phyloP scores from a whole-genome alignment of 2,888 invertebrate genomes.

The Tanytarsus gracilentus region DNA sequence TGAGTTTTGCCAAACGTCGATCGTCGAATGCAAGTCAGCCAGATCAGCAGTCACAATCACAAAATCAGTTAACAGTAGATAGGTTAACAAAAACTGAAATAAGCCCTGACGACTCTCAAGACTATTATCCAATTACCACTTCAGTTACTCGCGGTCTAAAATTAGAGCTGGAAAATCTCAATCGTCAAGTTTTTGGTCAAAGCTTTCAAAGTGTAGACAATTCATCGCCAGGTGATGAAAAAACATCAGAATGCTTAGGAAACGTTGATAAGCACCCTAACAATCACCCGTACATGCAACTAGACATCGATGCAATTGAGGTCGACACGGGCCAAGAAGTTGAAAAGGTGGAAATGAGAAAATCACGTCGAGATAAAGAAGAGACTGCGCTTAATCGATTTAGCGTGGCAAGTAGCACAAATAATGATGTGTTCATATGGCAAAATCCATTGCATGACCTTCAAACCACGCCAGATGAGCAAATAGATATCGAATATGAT shows the following conservation, averaged over 20 bases:
- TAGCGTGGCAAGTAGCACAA: constrained; percentile 37
- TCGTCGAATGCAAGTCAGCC: constrained; percentile 41
- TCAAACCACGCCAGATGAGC: constrained; percentile 59
- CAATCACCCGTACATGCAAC: constrained; percentile 3
- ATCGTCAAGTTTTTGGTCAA: constrained; percentile 71
- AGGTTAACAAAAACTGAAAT: background rate
- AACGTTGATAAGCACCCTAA: too few relatives aligned
- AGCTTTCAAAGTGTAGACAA: constrained; percentile 34
- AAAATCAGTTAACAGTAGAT: constrained; percentile 36
- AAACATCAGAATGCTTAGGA: too few relatives aligned
- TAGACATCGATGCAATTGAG: constrained; percentile 24
- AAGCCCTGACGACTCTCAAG: constrained; percentile 72
- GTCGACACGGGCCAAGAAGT: constrained; percentile 7
- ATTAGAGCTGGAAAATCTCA: constrained; percentile 72
- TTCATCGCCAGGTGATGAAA: constrained; percentile 22
- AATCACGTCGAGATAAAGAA: constrained; percentile 27
- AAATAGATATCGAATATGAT: constrained; percentile 60
- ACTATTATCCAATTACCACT: constrained; percentile 79
- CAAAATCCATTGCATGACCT: constrained; percentile 60
- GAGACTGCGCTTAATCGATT: constrained; percentile 36
- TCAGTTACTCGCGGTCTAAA: constrained; percentile 76
- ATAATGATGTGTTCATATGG: constrained; percentile 67
- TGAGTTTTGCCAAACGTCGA: constrained; percentile 60
- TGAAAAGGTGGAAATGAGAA: background rate
- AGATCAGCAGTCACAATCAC: constrained; percentile 40